Percentiles rank a stretch among this genome's conserved stretches.
phyloP scores from a whole-genome alignment of 2,113 vertebrate species.

The Neolamprologus tretocephalus region DNA sequence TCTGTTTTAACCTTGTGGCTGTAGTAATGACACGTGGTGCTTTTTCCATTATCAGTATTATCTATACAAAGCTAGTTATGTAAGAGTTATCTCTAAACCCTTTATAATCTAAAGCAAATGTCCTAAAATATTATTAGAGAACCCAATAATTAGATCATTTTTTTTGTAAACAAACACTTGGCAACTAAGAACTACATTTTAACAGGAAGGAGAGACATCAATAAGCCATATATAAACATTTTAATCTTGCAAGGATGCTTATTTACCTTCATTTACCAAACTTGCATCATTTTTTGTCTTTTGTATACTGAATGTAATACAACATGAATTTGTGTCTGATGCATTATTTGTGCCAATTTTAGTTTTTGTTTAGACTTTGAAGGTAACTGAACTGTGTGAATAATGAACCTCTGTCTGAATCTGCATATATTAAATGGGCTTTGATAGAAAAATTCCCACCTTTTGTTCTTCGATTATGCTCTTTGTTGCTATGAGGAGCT shows the following conservation, averaged over 20 bases:
- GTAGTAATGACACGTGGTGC: not conserved
- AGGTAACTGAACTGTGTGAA: accelerated
- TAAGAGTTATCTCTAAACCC: not conserved
- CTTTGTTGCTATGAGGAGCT: not conserved
- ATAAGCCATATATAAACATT: not conserved
- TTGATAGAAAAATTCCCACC: not conserved
- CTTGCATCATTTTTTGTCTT: not conserved
- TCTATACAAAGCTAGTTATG: not conserved
- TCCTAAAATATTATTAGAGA: not conserved
- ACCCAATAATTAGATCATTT: accelerated
- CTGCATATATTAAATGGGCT: not conserved
- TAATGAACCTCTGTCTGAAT: accelerated
- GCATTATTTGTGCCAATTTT: not conserved
- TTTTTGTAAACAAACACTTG: not conserved
- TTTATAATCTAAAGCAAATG: not conserved
- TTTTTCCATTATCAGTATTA: not conserved
- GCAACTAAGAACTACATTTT: not conserved
- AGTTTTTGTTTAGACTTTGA: not conserved
- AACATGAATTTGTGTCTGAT: not conserved
- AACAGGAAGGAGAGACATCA: not conserved
- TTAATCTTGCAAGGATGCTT: not conserved
- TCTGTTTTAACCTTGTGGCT: not conserved
- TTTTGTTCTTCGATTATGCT: not conserved
- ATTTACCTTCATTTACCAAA: not conserved
- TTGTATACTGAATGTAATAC: not conserved